A percentile compares a stretch with the other conserved stretches of the same genome.
phyloP scores from a whole-genome alignment of 2,888 invertebrate species.

The Embidobia sp. region DNA sequence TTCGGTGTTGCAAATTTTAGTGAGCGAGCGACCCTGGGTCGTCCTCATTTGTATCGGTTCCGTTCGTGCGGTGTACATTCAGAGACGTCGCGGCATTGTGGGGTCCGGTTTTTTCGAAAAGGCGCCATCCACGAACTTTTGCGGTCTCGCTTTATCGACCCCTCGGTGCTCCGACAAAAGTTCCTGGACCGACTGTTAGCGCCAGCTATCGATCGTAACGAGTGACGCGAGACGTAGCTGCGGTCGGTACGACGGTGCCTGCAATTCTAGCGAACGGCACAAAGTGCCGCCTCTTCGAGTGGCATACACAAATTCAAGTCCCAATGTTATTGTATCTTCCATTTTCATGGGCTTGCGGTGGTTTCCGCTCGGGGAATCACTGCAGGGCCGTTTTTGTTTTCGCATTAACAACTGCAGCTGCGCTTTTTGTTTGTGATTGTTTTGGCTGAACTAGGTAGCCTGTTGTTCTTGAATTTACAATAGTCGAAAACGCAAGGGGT shows the following conservation, averaged over 20 bases:
- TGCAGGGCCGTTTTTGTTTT: not conserved
- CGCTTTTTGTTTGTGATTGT: conserved; percentile 18
- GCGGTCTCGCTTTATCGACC: conserved; percentile 26
- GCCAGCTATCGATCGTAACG: conserved; percentile 5
- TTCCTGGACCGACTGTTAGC: conserved; percentile 22
- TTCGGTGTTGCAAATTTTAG: conserved; percentile 27
- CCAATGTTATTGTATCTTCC: conserved; percentile 34
- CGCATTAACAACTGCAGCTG: conserved; percentile 20
- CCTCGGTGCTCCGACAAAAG: conserved; percentile 6
- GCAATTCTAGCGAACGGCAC: conserved; percentile 29
- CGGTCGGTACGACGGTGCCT: conserved; percentile 13
- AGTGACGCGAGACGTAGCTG: not conserved
- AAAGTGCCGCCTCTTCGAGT: too few species aligned
- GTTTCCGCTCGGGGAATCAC: not conserved
- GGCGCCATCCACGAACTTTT: conserved; percentile 29
- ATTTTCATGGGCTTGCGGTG: too few species aligned
- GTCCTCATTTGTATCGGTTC: conserved; percentile 18
- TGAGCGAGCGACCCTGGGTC: conserved; percentile 10
- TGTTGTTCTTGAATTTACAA: too few species aligned
- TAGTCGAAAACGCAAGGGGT: too few species aligned
- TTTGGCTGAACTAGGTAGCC: not conserved
- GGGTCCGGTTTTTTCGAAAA: conserved; percentile 28
- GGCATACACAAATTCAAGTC: not conserved
- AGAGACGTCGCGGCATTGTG: conserved; percentile 32
- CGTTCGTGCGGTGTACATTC: conserved; percentile 41